Evolutionary conservation across 2,888 invertebrate genomes (phyloP), one percentile per base, ranked within the genome.

Genomic region (Protophormia terraenovae): DNA sequence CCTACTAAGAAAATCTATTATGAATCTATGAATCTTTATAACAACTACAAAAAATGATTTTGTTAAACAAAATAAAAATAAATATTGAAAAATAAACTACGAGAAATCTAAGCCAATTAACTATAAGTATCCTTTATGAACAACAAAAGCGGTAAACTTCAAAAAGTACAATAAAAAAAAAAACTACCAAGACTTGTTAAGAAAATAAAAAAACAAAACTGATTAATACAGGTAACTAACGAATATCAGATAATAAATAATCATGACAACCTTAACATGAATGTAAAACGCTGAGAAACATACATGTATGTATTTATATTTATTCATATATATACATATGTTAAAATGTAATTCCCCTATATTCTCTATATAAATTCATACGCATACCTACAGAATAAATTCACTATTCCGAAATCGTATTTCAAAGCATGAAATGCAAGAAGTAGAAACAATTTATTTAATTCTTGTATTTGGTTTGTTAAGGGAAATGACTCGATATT

Each of bases 171-270:
- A 29, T 12, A 67, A 24, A 12, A 8, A 14, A 27, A 64, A 24
- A 62, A 6, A 24, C n/a, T 19, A 35, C 16, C 3, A 2, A 60
- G 50, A 67, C 71, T 72, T 76, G 79, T 84, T 80, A 76, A 50
- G 29, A 27, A 58, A 58, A 41, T 7, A 69, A 32, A 22, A 14
- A 55, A 73, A 75, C 58, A 76, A 75, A 62, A 41, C 16, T 78
- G 69, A 82, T 84, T 77, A 69, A 60, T 78, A 78, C 60, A 62
- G 53, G 50, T 71, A 62, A 77, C 35, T 55, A 62, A 76, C 60
- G 53, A 69, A 73, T 67, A 45, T 69, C 81, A 84, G 81, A 62
- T 45, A 81, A 82, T 75, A 73, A 81, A 78, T 78, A 78, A 85
- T 73, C 72, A 82, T 69, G 75, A 78, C 41, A 79, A 75, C 41